These are phyloP conservation scores for Atta texana DNA, from an alignment of 1,140 invertebrate species.

Conservation along the genomic window DNA sequence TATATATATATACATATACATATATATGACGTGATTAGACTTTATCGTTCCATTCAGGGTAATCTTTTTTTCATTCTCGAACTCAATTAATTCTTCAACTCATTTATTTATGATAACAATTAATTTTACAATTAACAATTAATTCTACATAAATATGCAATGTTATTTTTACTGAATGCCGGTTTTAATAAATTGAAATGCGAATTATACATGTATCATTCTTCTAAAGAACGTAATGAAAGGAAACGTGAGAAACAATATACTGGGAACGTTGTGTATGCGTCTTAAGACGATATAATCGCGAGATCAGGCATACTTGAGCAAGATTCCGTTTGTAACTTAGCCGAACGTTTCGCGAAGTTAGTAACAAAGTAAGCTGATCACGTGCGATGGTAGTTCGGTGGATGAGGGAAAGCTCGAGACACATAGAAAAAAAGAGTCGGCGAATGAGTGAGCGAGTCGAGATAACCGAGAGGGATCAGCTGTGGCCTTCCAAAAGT, in stretches of 20 bases:
- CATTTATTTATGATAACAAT: background rate
- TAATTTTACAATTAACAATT: background rate
- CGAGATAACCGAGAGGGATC: constrained; percentile 80
- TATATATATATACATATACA: background rate
- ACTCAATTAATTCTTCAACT: background rate
- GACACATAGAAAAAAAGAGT: constrained; percentile 36
- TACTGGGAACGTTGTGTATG: background rate
- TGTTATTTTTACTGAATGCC: background rate
- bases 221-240: background rate
- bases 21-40: background rate
- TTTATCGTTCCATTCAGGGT: background rate
- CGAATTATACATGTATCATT: background rate
- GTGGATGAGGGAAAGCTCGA: constrained; percentile 29
- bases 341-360: constrained; percentile 46
- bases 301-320: constrained; percentile 27
- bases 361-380: constrained; percentile 67
- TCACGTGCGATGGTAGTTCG: constrained; percentile 72
- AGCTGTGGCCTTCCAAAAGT: constrained; percentile 84
- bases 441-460: constrained; percentile 46
- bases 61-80: background rate
- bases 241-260: background rate
- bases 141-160: background rate
- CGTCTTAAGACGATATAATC: constrained; percentile 23
- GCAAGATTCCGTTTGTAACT: constrained; percentile 57
- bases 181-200: background rate